Percentiles rank a stretch among this genome's conserved stretches.
phyloP scores from a whole-genome alignment of 2,113 vertebrate genomes.

The Cricetomys ansorgei region DNA sequence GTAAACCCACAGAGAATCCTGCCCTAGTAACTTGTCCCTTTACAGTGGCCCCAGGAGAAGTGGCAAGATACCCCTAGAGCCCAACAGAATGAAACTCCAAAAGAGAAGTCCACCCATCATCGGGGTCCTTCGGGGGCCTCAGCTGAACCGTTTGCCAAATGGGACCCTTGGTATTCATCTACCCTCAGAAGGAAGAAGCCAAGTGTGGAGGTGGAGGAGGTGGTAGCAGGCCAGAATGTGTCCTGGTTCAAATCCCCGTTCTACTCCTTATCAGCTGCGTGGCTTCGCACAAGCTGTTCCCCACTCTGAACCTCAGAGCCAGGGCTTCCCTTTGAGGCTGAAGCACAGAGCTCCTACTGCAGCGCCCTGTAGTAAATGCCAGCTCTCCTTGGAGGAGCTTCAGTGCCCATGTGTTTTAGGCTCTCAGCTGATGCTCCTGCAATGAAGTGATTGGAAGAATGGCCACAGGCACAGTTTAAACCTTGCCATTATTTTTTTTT shows the following conservation, averaged over 20 bases:
- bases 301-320: neutral
- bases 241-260: neutral
- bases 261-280: fast-evolving
- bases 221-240: neutral
- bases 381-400: no score
- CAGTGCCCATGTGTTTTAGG: neutral
- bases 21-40: neutral
- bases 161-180: fast-evolving
- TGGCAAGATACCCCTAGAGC: neutral
- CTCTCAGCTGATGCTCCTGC: neutral
- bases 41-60: neutral
- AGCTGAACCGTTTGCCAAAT: neutral
- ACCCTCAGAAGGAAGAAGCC: neutral
- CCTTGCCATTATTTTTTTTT: neutral
- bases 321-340: neutral
- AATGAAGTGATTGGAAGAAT: neutral
- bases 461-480: neutral
- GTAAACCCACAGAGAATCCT: neutral
- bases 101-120: fast-evolving
- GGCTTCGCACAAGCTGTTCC: fast-evolving
- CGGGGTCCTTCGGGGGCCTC: neutral
- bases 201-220: fast-evolving
- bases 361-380: neutral
- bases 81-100: neutral
- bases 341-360: no score